Evolutionary conservation across 1,140 invertebrate genomes (phyloP).

Genomic region (Heliconius hewitsoni): DNA sequence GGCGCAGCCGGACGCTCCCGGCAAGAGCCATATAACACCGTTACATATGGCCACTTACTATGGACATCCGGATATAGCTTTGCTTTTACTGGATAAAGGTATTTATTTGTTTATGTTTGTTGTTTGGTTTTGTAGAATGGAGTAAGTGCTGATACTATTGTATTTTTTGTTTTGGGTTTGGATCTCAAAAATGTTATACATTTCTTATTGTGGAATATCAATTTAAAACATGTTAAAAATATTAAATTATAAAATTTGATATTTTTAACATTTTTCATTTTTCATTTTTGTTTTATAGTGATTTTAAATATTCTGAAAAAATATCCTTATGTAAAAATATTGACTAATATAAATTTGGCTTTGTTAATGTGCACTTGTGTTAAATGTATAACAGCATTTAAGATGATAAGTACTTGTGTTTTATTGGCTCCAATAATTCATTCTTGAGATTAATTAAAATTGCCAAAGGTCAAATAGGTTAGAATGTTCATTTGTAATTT

Average conservation of each 20-base stretch:
- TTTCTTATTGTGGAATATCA: too few species aligned
- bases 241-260: not conserved
- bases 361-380: not conserved
- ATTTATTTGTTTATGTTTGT: constrained; percentile 15
- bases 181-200: too few species aligned
- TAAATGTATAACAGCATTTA: not conserved
- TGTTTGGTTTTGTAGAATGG: not conserved
- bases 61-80: constrained; percentile 95
- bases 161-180: not conserved
- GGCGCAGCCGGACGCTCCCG: constrained; percentile 96
- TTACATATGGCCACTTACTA: constrained; percentile 99
- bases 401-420: not conserved
- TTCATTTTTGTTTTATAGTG: too few species aligned
- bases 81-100: constrained; percentile 94
- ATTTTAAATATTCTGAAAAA: not conserved
- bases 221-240: too few species aligned
- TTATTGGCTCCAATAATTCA: not conserved
- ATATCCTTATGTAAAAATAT: not conserved
- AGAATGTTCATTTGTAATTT: not conserved
- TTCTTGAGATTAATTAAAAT: not conserved
- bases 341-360: not conserved
- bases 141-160: not conserved
- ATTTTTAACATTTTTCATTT: too few species aligned
- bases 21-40: constrained; percentile 98
- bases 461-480: not conserved